A percentile compares a stretch with the other conserved stretches of the same genome.
Conservation (phyloP, 2,113 vertebrate genomes). For the Pionites leucogaster region DNA sequence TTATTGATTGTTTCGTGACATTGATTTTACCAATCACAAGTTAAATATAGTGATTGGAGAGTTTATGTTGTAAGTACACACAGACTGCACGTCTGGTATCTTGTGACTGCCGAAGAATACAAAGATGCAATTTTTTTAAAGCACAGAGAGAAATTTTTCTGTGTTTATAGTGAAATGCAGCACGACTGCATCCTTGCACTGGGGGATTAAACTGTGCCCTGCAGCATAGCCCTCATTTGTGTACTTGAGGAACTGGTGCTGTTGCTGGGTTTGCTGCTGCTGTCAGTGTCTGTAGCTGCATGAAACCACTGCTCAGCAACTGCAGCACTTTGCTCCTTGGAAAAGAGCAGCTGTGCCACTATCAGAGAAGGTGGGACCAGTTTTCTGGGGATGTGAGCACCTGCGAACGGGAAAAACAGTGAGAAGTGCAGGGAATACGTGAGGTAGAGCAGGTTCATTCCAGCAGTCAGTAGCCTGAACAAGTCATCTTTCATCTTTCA, state of each 20-base stretch:
- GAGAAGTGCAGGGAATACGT: rapidly evolving
- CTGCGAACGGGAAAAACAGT: background rate
- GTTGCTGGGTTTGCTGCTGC: rapidly evolving
- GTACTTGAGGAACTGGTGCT: background rate
- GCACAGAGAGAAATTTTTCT: background rate
- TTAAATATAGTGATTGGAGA: background rate
- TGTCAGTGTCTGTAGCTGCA: background rate
- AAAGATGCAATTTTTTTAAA: background rate
- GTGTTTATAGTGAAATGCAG: background rate
- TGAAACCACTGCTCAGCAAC: background rate
- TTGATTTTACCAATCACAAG: background rate
- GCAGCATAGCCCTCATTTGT: background rate
- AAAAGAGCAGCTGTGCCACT: background rate
- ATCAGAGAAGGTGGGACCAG: too few species aligned
- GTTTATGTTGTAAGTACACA: background rate
- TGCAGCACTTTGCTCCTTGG: background rate
- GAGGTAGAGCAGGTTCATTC: background rate
- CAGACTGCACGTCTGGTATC: rapidly evolving
- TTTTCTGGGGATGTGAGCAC: background rate
- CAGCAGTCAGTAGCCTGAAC: background rate
- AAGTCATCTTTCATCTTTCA: too few species aligned
- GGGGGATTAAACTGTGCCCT: background rate
- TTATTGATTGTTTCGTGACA: background rate
- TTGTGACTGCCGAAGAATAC: background rate
- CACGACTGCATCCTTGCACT: background rate